A percentile compares a stretch with the other conserved stretches of the same genome.
phyloP scores from a whole-genome alignment of 2,888 invertebrate genomes.

The Neoaliturus tenellus region DNA sequence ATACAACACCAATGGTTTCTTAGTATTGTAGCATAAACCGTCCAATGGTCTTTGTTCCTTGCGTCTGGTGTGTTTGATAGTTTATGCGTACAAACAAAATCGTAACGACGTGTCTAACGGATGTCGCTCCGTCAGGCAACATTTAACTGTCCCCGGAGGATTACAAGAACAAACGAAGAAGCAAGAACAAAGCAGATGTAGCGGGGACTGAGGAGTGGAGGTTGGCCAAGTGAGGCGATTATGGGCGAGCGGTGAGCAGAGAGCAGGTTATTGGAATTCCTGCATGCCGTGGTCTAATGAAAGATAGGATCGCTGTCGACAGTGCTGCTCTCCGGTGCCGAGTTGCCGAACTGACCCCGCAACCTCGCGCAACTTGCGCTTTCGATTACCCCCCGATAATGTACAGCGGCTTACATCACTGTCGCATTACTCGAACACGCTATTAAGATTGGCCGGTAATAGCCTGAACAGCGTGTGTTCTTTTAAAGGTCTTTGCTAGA shows the following conservation, averaged over 20 bases:
- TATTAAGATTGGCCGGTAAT: conserved; percentile 13
- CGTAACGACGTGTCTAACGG: too few relatives aligned
- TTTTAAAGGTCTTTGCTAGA: conserved; percentile 20
- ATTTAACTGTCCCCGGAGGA: too few relatives aligned
- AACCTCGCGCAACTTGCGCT: conserved; percentile 35
- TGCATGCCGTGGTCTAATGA: conserved; percentile 54
- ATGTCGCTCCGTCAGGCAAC: too few relatives aligned
- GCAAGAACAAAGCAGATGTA: background rate
- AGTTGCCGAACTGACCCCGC: conserved; percentile 44
- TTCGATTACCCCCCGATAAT: conserved; percentile 33
- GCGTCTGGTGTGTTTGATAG: too few relatives aligned
- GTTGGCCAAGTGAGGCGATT: conserved; percentile 4
- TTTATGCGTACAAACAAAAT: too few relatives aligned
- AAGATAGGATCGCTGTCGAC: conserved; percentile 54
- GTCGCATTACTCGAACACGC: background rate
- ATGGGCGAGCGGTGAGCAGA: background rate
- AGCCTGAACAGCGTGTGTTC: conserved; percentile 31
- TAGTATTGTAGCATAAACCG: too few relatives aligned
- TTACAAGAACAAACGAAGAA: too few relatives aligned
- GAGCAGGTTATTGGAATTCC: conserved; percentile 54
- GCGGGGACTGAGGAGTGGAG: background rate
- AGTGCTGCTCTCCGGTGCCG: too few relatives aligned
- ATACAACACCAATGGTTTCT: too few relatives aligned
- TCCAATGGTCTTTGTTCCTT: too few relatives aligned
- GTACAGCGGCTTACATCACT: conserved; percentile 23